Conservation (phyloP, 2,888 invertebrate species). For the Spilosoma lubricipeda region DNA sequence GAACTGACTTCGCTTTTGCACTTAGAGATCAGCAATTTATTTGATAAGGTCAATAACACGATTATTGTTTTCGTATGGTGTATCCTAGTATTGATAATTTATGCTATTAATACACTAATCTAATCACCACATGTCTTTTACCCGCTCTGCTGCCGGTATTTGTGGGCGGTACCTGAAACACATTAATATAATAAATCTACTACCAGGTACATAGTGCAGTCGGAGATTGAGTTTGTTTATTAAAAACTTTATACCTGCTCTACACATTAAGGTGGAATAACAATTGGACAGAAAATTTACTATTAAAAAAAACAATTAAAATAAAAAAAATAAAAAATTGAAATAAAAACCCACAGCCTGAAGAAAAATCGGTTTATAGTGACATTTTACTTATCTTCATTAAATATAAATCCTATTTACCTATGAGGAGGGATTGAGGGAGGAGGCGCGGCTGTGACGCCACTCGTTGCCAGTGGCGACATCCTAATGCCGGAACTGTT, state of each 20-base stretch:
- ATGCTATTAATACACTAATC: slow-evolving; percentile 39
- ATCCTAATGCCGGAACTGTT: slow-evolving; percentile 84
- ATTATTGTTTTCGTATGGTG: slow-evolving; percentile 33
- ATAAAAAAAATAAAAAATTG: too few species aligned
- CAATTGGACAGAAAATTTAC: too few species aligned
- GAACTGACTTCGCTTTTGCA: slow-evolving; percentile 18
- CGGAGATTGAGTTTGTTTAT: too few species aligned
- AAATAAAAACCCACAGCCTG: too few species aligned
- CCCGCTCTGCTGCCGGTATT: slow-evolving; percentile 81
- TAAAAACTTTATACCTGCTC: too few species aligned
- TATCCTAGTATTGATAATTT: slow-evolving; percentile 31
- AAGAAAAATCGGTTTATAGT: not conserved
- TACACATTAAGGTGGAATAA: too few species aligned
- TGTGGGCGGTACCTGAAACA: slow-evolving; percentile 80
- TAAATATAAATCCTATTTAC: slow-evolving; percentile 46
- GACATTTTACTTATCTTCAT: too few species aligned
- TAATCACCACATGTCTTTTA: slow-evolving; percentile 86
- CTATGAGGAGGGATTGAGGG: slow-evolving; percentile 74
- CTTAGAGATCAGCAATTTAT: slow-evolving; percentile 47
- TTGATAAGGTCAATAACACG: slow-evolving; percentile 35
- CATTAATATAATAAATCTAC: slow-evolving; percentile 5
- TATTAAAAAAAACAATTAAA: too few species aligned
- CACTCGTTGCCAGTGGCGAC: slow-evolving; percentile 74
- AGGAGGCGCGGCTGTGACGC: slow-evolving; percentile 57
- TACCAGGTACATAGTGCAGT: too few species aligned